Conservation (phyloP, 2,888 invertebrate species). For the Pandemis corylana region DNA sequence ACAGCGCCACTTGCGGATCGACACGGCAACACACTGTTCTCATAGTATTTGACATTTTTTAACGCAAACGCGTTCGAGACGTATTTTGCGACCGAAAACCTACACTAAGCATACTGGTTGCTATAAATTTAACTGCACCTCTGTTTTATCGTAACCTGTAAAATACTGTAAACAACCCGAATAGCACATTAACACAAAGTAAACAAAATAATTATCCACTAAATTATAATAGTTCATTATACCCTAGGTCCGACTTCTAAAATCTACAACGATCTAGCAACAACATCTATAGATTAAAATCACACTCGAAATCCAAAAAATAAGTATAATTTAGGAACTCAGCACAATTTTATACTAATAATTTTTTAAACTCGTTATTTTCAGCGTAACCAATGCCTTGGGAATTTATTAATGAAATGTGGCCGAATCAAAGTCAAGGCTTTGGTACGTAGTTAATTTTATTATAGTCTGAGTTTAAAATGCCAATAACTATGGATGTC, state of each 20-base stretch:
- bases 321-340: slow-evolving; percentile 1
- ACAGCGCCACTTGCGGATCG: too few relatives aligned
- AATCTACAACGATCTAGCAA: slow-evolving; percentile 49
- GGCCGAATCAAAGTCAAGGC: too few relatives aligned
- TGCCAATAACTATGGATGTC: background rate
- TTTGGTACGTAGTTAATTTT: too few relatives aligned
- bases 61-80: too few relatives aligned
- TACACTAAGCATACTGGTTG: background rate
- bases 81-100: too few relatives aligned
- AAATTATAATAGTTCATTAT: slow-evolving; percentile 22
- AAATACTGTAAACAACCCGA: slow-evolving; percentile 35
- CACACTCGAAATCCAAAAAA: slow-evolving; percentile 17
- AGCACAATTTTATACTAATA: background rate
- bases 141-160: slow-evolving; percentile 19
- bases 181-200: slow-evolving; percentile 14
- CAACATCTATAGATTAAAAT: slow-evolving; percentile 47
- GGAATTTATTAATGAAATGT: too few relatives aligned
- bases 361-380: too few relatives aligned
- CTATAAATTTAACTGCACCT: background rate
- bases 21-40: too few relatives aligned
- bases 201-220: background rate
- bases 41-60: too few relatives aligned
- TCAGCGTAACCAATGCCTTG: too few relatives aligned
- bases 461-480: background rate
- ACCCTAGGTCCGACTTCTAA: slow-evolving; percentile 48